A percentile compares a stretch with the other conserved stretches of the same genome.
These are phyloP conservation scores for Cheumatopsyche charites DNA, from an alignment of 1,140 invertebrate genomes.

Conservation along the genomic window DNA sequence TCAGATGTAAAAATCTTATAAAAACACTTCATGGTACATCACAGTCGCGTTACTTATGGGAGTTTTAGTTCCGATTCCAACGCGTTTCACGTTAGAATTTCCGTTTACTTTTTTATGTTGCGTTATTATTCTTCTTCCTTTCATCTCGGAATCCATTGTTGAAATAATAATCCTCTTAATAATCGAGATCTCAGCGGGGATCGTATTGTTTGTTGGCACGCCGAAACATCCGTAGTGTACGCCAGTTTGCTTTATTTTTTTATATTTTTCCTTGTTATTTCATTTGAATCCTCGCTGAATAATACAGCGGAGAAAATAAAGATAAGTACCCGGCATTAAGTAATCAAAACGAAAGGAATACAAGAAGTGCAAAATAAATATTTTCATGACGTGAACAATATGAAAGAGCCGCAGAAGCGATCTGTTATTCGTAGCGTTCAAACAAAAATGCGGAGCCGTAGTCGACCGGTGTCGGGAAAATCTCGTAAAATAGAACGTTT, in stretches of 20 bases:
- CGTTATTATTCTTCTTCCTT: constrained; percentile 1
- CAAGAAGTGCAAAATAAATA: neutral
- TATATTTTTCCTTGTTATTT: neutral
- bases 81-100: neutral
- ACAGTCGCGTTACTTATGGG: neutral
- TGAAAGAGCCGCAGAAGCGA: neutral
- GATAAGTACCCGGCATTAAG: constrained; percentile 14
- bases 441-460: neutral
- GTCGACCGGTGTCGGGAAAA: neutral
- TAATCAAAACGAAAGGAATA: neutral
- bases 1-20: neutral
- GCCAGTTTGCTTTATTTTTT: neutral
- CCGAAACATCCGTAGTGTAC: neutral
- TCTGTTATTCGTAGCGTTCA: neutral
- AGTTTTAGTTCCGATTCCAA: constrained; percentile 12
- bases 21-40: constrained; percentile 1
- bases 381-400: neutral
- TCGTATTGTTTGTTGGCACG: constrained; percentile 20
- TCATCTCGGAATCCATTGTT: constrained; percentile 16
- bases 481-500: neutral
- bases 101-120: constrained; percentile 4
- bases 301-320: neutral
- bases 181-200: constrained; percentile 19
- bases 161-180: constrained; percentile 21
- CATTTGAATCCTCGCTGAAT: neutral